phyloP scores from a whole-genome alignment of 2,797 vertebrate genomes.

The Odontamblyopus lacepedii region DNA sequence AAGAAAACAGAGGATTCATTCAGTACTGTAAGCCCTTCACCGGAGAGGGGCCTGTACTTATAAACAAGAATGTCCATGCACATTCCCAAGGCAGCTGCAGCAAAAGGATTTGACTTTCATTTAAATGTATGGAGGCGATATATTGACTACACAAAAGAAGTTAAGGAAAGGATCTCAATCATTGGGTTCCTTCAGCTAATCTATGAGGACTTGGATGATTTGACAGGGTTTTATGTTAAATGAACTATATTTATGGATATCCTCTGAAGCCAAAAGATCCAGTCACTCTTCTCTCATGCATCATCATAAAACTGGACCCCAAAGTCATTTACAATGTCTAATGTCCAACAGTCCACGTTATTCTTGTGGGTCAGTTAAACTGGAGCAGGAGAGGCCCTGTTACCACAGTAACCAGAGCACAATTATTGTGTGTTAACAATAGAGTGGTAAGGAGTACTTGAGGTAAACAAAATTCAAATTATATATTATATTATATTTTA shows the following conservation, averaged over 20 bases:
- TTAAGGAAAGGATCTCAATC: background rate
- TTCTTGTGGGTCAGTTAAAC: slow-evolving; percentile 29
- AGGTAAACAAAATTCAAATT: background rate
- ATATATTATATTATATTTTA: too few relatives aligned
- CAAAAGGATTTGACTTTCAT: slow-evolving; percentile 11
- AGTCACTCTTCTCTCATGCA: slow-evolving; percentile 14
- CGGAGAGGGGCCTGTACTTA: slow-evolving; percentile 28
- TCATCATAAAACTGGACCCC: slow-evolving; percentile 24
- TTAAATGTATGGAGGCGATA: background rate
- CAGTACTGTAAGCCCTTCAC: slow-evolving; percentile 37
- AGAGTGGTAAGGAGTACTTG: slow-evolving; percentile 6
- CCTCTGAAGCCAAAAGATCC: too few relatives aligned
- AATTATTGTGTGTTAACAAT: slow-evolving; percentile 6
- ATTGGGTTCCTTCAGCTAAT: background rate
- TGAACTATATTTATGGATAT: background rate
- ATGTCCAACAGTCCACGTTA: slow-evolving; percentile 29
- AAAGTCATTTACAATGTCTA: slow-evolving; percentile 27
- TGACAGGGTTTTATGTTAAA: background rate
- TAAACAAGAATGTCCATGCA: slow-evolving; percentile 16
- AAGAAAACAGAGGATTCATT: slow-evolving; percentile 61
- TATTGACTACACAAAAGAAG: background rate
- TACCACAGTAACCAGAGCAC: slow-evolving; percentile 60
- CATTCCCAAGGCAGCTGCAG: slow-evolving; percentile 18
- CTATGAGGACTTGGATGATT: background rate
- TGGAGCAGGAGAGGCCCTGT: slow-evolving; percentile 36